Evolutionary conservation across 2,113 vertebrate species (phyloP), one percentile per base, ranked within the genome.

Genomic region (Chaetura pelagica): DNA sequence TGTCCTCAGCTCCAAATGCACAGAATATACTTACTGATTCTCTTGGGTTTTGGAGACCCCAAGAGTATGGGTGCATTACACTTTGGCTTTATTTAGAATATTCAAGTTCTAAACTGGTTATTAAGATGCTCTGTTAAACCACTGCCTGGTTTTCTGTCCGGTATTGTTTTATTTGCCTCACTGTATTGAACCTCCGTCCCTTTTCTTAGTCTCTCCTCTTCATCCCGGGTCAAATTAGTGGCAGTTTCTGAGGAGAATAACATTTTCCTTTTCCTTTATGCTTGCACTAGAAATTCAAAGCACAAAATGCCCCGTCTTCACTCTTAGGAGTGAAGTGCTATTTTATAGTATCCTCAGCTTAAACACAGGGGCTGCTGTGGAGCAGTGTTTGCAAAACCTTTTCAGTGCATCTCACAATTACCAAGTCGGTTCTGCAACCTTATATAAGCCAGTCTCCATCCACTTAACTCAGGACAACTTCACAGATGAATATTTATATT

Each of bases 401-500:
- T 88, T 84, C 59, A 58, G 19, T 66, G 30, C 62, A 18, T 83
- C 32, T 86, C 26, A 11, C 27, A 69, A 2, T 89, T 84, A 52
- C 29, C 40, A 71, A 74, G 75, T 71, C 66, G 12, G 30, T 55
- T 34, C 73, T 68, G 76, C 86, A 94, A 26, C 84, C 93, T 92
- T 81, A 71, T 34, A 8, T 95, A 94, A 96, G 71, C 34, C 58
- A 90, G 75, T 84, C 61, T 94, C 61, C 83, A 75, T 92, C 59
- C 64, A 80, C 92, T 96, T 96, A 84, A 93, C 88, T 91, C 62
- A 66, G 89, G 88, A 95, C 66, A 95, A 81, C 94, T 88, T 78
- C 1, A 4, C 30, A 93, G 89, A 94, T 95, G 97, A 94, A 91
- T 97, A 92, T 96, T 94, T 96, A 96, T 96, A 94, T 89, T 89